phyloP scores from a whole-genome alignment of 2,797 vertebrate species.

The Esox masquinongy region DNA sequence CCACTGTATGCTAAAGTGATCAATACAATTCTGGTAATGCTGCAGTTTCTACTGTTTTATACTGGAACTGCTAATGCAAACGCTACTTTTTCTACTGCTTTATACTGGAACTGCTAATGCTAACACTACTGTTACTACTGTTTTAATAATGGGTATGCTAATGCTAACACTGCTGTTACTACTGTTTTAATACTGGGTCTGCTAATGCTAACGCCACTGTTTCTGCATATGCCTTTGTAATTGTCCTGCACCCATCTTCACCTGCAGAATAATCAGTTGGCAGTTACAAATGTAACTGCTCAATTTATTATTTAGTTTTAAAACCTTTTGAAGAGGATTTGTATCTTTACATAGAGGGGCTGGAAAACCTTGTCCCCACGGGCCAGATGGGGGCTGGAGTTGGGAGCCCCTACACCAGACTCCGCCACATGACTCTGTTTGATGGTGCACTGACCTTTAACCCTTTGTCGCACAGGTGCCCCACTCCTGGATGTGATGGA shows the following conservation, averaged over 20 bases:
- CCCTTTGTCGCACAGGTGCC: constrained; percentile 87
- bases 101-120: background rate
- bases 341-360: too few species aligned
- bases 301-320: too few species aligned
- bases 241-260: background rate
- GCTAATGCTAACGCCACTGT: background rate
- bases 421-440: background rate
- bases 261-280: background rate
- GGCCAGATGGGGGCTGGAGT: too few species aligned
- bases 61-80: background rate
- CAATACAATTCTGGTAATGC: background rate
- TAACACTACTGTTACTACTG: background rate
- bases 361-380: too few species aligned
- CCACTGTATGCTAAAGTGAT: constrained; percentile 5
- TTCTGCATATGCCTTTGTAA: background rate
- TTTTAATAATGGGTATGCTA: background rate
- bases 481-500: constrained; percentile 97
- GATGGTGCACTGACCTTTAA: background rate
- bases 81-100: too few species aligned
- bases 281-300: background rate
- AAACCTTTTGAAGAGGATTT: too few species aligned
- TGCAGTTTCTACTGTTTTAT: background rate
- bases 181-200: background rate
- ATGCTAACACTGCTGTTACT: background rate
- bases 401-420: too few species aligned